Conservation (phyloP, 2,888 invertebrate genomes). For the Folsomia candida region DNA sequence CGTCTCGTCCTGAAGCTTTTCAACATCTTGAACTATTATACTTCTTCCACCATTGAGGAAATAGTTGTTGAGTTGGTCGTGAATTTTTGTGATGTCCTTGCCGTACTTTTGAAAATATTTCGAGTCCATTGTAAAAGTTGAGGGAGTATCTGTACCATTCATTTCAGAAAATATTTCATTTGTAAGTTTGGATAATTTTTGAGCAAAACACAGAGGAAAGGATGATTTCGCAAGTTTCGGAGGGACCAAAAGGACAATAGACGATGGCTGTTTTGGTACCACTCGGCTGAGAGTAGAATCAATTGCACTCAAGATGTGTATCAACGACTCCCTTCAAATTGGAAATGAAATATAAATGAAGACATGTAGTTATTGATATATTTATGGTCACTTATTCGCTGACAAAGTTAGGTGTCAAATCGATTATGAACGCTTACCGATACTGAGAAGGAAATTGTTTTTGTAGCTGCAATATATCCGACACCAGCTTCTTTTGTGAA, state of each 20-base stretch:
- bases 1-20: constrained; percentile 27
- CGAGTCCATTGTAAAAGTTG: constrained; percentile 14
- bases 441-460: constrained; percentile 32
- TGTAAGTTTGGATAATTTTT: constrained; percentile 25
- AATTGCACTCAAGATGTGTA: constrained; percentile 35
- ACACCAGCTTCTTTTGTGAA: constrained; percentile 2
- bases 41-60: constrained; percentile 34
- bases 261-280: constrained; percentile 42
- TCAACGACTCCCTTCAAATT: constrained; percentile 34
- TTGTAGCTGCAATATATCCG: background rate
- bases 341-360: background rate
- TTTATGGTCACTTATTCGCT: too few relatives aligned
- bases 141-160: background rate
- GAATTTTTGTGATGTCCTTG: constrained; percentile 29
- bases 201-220: constrained; percentile 39
- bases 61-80: constrained; percentile 37
- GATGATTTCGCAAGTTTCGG: constrained; percentile 17
- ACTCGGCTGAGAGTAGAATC: constrained; percentile 32
- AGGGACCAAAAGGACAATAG: constrained; percentile 35
- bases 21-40: constrained; percentile 34
- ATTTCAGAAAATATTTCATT: constrained; percentile 27
- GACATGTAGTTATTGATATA: too few relatives aligned
- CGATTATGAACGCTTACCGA: background rate
- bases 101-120: constrained; percentile 17
- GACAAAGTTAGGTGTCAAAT: background rate